phyloP scores from a whole-genome alignment of 1,140 invertebrate species.

The Lucilia sericata region DNA sequence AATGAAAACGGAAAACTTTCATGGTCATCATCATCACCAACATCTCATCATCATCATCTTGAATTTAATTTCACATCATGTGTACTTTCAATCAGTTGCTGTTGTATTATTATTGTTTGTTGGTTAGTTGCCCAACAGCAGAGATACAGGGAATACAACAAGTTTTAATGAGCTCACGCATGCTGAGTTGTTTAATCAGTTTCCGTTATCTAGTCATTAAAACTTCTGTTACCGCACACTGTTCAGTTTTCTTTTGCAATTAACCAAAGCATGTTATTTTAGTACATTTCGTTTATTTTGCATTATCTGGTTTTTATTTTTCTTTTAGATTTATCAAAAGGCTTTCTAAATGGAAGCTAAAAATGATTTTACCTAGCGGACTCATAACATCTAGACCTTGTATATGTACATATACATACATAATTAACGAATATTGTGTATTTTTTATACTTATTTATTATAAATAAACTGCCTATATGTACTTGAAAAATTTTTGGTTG shows the following conservation, averaged over 20 bases:
- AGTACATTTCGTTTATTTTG: not conserved
- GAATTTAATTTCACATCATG: not conserved
- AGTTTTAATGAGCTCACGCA: constrained; percentile 39
- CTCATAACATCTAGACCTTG: too few species aligned
- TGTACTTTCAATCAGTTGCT: too few species aligned
- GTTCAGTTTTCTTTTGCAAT: constrained; percentile 4
- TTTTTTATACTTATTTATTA: too few species aligned
- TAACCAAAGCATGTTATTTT: not conserved
- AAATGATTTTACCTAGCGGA: too few species aligned
- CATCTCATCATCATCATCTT: constrained; percentile 2
- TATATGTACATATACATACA: too few species aligned
- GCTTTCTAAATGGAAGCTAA: too few species aligned
- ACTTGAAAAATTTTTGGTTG: too few species aligned
- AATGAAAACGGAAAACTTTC: constrained; percentile 20
- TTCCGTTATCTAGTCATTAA: constrained; percentile 15
- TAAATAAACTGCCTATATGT: too few species aligned
- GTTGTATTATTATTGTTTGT: too few species aligned
- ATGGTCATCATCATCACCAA: not conserved
- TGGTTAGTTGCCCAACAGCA: too few species aligned
- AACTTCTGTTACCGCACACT: not conserved
- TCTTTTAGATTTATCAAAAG: too few species aligned
- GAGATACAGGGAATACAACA: not conserved
- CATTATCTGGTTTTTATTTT: not conserved
- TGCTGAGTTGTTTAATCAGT: constrained; percentile 40
- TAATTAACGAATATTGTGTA: too few species aligned